Percentiles rank a stretch among this genome's conserved stretches.
phyloP scores from a whole-genome alignment of 1,140 invertebrate species.

The Eupeodes corollae region DNA sequence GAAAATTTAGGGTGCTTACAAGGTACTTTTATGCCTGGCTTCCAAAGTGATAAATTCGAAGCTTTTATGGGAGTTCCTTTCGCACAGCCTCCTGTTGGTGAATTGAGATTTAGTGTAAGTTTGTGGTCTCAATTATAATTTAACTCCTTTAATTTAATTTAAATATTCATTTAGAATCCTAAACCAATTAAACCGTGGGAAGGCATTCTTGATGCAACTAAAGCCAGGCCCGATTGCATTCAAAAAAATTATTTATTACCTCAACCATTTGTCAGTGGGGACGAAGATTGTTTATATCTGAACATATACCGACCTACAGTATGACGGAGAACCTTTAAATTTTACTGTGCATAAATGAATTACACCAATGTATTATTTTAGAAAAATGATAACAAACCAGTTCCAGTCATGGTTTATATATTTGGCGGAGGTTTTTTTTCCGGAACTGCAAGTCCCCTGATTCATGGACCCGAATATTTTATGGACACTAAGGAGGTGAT shows the following conservation, averaged over 20 bases:
- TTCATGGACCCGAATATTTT: conserved; percentile 37
- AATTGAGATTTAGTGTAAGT: conserved; percentile 28
- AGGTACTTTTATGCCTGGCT: conserved; percentile 20
- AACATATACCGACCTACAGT: conserved; percentile 50
- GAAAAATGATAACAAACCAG: background rate
- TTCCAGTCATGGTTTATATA: conserved; percentile 40
- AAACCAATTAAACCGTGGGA: conserved; percentile 17
- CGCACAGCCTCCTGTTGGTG: conserved; percentile 24
- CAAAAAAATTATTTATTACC: conserved; percentile 34
- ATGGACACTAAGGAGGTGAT: conserved; percentile 31
- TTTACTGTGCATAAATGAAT: background rate
- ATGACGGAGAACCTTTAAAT: conserved; percentile 4
- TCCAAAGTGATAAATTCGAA: conserved; percentile 20
- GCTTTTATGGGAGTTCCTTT: conserved; percentile 34
- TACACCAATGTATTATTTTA: background rate
- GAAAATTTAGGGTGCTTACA: conserved; percentile 21
- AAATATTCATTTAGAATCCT: conserved; percentile 18
- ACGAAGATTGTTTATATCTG: conserved; percentile 50
- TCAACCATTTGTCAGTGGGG: conserved; percentile 20
- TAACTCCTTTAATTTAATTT: background rate
- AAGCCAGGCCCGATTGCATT: conserved; percentile 22
- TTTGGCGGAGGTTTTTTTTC: conserved; percentile 40
- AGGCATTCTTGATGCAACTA: conserved; percentile 21
- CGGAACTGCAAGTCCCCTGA: conserved; percentile 23
- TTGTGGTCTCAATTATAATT: background rate